A percentile compares a stretch with the other conserved stretches of the same genome.
These are phyloP conservation scores for Drosophila peninsularis DNA, from an alignment of 2,888 invertebrate genomes.

Conservation along the genomic window DNA sequence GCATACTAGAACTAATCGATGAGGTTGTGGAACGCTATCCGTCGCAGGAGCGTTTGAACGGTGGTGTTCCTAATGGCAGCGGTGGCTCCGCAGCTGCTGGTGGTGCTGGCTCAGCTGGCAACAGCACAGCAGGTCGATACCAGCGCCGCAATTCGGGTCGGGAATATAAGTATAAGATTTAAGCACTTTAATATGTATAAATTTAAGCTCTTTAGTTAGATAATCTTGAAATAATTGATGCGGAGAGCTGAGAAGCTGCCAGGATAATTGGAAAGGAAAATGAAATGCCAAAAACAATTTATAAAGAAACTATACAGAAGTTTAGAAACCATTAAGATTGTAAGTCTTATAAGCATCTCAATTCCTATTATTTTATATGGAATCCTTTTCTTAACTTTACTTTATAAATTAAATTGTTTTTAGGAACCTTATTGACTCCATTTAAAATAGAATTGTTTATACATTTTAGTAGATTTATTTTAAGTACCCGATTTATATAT, in stretches of 20 bases:
- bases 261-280: not conserved
- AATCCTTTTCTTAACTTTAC: not conserved
- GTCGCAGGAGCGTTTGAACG: constrained; percentile 56
- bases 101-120: constrained; percentile 12
- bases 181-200: not conserved
- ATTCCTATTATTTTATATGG: not conserved
- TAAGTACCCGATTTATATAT: not conserved
- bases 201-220: constrained; percentile 10
- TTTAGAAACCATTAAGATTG: not conserved
- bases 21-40: constrained; percentile 84
- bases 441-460: not conserved
- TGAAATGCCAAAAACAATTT: not conserved
- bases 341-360: not conserved
- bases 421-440: not conserved
- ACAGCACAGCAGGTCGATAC: constrained; percentile 23
- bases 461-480: not conserved
- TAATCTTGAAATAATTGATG: constrained; percentile 10
- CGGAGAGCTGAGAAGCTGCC: constrained; percentile 24
- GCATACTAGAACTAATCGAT: constrained; percentile 85
- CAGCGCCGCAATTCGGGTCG: constrained; percentile 64
- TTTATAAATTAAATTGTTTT: not conserved
- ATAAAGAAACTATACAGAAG: not conserved
- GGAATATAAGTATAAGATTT: constrained; percentile 68
- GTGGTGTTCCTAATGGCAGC: constrained; percentile 39
- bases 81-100: constrained; percentile 15